Base-by-base conservation (phyloP, 2,113 vertebrate species). In the Varanus komodoensis region DNA sequence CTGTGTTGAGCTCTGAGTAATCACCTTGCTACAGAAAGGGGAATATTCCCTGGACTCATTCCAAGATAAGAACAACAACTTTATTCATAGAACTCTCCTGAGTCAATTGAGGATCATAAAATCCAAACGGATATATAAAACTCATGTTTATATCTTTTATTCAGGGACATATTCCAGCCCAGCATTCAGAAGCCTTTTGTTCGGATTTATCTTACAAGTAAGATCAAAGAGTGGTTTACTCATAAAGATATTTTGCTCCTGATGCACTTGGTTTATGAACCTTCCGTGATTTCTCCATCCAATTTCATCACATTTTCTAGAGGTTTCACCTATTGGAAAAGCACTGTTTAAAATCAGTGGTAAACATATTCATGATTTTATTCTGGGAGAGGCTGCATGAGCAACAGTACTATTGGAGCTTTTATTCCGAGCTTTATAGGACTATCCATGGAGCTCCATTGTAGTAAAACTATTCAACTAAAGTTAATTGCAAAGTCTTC, bases 121-220 rank as follows among this genome's bases (percentile, higher is more conserved):
- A 83, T 92, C 93, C 54, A 88, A 93, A 71, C 61, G 85, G 92
- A 91, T 85, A 86, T 87, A 75, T 87, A 92, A 95, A 90, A 50
- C 44, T 52, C 86, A 75, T 87, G 79, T 93, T 95, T 95, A 91
- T 93, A 91, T 92, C 91, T 44, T 87, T 87, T 68, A 54, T 89
- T 84, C 68, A 86, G 68, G 44, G 34, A 88, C 92, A 92, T 94
- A 73, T 73, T 94, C 94, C 69, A 64, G 82, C 17, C 71, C 32
- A 85, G 75, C 17, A 82, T 0, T 87, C 73, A 93, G 81, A 89
- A 91, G 54, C 79, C 95, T 92, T 91, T 73, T 89, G 90, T 92
- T 93, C 91, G 50, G 25, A 1, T 83, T 89, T 95, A 95, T 93
- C 93, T 92, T 86, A 91, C 89, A 95, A 74, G 88, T 52, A 67